Conservation (phyloP, 2,797 vertebrate species). For the Eurystomus glaucurus region DNA sequence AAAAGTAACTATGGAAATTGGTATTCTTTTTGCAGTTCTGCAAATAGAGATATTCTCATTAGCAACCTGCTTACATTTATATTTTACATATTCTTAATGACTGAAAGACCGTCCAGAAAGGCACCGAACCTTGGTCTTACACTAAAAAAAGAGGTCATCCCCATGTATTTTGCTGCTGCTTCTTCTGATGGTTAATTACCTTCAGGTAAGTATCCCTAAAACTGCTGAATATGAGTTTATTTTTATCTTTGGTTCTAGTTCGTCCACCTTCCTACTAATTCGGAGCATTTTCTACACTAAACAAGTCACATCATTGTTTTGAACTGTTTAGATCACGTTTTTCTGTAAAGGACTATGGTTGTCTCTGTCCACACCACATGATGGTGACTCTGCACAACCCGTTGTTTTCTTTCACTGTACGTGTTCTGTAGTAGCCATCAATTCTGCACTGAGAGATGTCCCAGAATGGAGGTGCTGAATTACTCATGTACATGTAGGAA, state of each 20-base stretch:
- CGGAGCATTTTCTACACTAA: neutral
- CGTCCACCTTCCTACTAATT: neutral
- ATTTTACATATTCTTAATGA: neutral
- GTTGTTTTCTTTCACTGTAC: neutral
- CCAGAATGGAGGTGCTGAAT: constrained; percentile 27
- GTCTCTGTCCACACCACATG: neutral
- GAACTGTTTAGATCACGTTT: neutral
- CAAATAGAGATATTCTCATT: neutral
- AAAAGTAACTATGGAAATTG: neutral
- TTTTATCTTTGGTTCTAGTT: neutral
- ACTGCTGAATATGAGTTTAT: neutral
- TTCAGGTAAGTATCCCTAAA: neutral
- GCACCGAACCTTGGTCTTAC: neutral
- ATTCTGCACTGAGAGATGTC: neutral
- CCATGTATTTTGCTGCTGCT: neutral
- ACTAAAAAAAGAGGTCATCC: neutral
- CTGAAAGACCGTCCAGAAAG: neutral
- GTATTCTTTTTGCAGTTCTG: neutral
- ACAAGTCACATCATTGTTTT: neutral
- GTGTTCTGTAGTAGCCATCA: neutral
- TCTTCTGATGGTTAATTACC: neutral
- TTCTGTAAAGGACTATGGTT: neutral
- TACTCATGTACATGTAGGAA: neutral
- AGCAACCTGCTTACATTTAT: neutral
- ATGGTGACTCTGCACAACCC: neutral